phyloP scores from a whole-genome alignment of 2,113 vertebrate genomes.

The Microcebus ravelobensis region DNA sequence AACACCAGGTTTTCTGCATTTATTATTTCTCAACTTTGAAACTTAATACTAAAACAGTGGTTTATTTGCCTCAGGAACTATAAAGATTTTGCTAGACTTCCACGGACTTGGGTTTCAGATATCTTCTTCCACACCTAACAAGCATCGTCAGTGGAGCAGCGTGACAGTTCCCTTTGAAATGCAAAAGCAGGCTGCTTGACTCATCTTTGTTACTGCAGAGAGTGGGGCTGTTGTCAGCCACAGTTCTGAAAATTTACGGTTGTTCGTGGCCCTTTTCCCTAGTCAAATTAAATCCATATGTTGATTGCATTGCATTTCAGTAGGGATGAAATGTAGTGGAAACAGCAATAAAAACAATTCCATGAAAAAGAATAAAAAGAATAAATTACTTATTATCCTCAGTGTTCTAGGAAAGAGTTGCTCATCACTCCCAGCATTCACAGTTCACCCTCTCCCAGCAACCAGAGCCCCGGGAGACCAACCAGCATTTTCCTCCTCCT shows the following conservation, averaged over 20 bases:
- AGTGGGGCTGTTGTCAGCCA: not conserved
- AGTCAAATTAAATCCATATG: conserved; percentile 42
- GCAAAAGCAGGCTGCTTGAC: not conserved
- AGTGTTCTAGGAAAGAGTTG: not conserved
- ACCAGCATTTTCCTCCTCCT: not conserved
- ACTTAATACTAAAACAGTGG: not conserved
- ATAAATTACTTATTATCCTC: not conserved
- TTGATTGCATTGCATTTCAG: conserved; percentile 49
- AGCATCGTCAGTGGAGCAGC: not conserved
- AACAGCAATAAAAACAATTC: conserved; percentile 23
- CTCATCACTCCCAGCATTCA: not conserved
- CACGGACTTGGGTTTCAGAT: not conserved
- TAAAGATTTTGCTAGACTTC: not conserved
- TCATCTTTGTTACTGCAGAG: not conserved
- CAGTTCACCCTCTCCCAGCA: conserved; percentile 49
- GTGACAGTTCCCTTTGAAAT: not conserved
- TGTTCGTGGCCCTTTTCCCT: not conserved
- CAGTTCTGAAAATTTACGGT: not conserved
- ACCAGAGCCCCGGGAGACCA: not conserved
- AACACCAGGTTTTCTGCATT: not conserved
- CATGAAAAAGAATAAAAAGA: not conserved
- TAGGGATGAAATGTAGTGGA: not conserved
- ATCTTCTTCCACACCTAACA: not conserved
- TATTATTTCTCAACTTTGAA: not conserved
- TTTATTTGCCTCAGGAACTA: not conserved